phyloP scores from a whole-genome alignment of 1,140 invertebrate species.

The Ceratoteleas bidentatus region DNA sequence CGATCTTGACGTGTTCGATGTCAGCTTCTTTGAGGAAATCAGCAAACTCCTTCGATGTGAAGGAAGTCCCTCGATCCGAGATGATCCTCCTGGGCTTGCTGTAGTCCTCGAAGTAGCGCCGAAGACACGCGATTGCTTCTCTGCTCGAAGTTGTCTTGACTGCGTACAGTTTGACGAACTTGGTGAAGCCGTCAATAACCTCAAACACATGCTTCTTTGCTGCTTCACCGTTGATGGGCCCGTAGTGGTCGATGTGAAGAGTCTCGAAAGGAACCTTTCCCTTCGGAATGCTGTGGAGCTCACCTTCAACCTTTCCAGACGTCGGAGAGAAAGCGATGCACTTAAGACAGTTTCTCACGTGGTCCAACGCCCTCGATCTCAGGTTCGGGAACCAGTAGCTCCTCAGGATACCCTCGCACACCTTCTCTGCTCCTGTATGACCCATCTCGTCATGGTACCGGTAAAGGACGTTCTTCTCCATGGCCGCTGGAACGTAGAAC shows the following conservation, averaged over 20 bases:
- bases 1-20: neutral
- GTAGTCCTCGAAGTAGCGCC: too few relatives aligned
- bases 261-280: slow-evolving; percentile 46
- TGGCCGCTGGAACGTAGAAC: slow-evolving; percentile 20
- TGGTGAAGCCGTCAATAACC: slow-evolving; percentile 54
- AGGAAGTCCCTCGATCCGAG: neutral
- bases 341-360: slow-evolving; percentile 56
- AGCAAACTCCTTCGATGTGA: neutral
- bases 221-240: slow-evolving; percentile 46
- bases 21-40: neutral
- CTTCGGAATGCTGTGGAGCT: neutral
- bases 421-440: slow-evolving; percentile 65
- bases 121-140: too few relatives aligned
- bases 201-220: slow-evolving; percentile 54
- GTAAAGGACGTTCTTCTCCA: slow-evolving; percentile 54
- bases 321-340: slow-evolving; percentile 41
- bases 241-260: slow-evolving; percentile 48
- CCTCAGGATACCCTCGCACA: slow-evolving; percentile 44
- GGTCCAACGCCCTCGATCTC: slow-evolving; percentile 16
- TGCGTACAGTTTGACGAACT: too few relatives aligned
- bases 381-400: slow-evolving; percentile 57
- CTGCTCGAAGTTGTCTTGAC: too few relatives aligned
- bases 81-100: neutral
- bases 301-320: neutral
- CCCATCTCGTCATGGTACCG: slow-evolving; percentile 57